These are phyloP conservation scores for Diadegma fenestrale DNA, from an alignment of 2,888 invertebrate genomes.

Conservation along the genomic window DNA sequence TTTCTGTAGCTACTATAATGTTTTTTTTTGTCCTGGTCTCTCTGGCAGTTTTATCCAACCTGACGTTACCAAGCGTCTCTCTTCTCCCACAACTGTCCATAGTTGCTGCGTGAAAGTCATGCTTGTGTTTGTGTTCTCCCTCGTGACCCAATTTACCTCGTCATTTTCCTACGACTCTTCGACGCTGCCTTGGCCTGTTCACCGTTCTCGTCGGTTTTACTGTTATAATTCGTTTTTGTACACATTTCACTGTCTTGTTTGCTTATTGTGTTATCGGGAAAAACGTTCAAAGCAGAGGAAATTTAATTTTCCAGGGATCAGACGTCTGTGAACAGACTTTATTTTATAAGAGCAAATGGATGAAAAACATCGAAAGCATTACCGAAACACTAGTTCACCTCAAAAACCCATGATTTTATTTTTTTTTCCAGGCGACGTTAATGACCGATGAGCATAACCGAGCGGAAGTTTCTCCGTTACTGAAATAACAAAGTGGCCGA, in stretches of 20 bases:
- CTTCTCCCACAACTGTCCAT: neutral
- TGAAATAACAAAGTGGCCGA: conserved; percentile 8
- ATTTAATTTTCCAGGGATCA: neutral
- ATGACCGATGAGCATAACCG: conserved; percentile 55
- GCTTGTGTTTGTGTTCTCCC: conserved; percentile 29
- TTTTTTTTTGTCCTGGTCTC: conserved; percentile 11
- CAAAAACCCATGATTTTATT: neutral
- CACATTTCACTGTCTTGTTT: conserved; percentile 14
- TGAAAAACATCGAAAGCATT: neutral
- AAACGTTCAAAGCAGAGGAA: neutral
- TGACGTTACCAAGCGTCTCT: conserved; percentile 3
- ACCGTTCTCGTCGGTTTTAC: conserved; percentile 20
- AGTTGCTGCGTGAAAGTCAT: conserved; percentile 43
- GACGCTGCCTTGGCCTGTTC: conserved; percentile 22
- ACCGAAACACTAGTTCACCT: neutral
- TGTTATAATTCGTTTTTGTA: conserved; percentile 31
- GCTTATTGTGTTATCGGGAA: neutral
- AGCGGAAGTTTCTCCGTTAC: conserved; percentile 22
- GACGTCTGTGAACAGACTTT: neutral
- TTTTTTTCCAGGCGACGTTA: conserved; percentile 38
- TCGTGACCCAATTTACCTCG: conserved; percentile 60
- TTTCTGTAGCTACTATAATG: conserved; percentile 5
- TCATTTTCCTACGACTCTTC: conserved; percentile 36
- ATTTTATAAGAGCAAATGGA: neutral
- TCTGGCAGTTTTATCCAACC: conserved; percentile 44